Conservation (phyloP, 2,888 invertebrate species). For the Abrostola triplasia region DNA sequence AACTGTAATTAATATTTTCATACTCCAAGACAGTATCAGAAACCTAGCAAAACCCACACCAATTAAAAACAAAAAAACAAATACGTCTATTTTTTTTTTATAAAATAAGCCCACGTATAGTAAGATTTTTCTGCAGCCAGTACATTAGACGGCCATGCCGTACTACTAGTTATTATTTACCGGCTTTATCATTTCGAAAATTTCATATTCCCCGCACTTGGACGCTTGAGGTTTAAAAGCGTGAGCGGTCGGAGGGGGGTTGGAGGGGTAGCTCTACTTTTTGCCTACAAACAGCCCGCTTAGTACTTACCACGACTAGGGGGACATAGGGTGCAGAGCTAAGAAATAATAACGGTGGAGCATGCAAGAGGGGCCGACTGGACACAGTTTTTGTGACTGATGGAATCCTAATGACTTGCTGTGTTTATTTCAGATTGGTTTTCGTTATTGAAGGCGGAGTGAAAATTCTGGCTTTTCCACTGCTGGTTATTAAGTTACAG, state of each 20-base stretch:
- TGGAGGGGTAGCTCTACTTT: slow-evolving; percentile 72
- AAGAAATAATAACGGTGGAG: slow-evolving; percentile 85
- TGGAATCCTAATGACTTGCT: slow-evolving; percentile 64
- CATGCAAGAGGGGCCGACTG: slow-evolving; percentile 78
- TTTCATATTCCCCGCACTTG: slow-evolving; percentile 88
- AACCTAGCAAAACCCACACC: neutral
- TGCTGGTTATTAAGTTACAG: too few species aligned
- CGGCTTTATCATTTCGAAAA: slow-evolving; percentile 89
- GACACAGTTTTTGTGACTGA: slow-evolving; percentile 69
- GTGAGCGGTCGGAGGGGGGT: slow-evolving; percentile 75
- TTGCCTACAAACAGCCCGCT: slow-evolving; percentile 83
- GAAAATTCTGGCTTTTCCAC: slow-evolving; percentile 3
- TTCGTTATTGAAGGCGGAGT: slow-evolving; percentile 14
- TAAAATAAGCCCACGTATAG: slow-evolving; percentile 1
- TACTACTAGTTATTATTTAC: slow-evolving; percentile 88
- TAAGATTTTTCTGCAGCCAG: slow-evolving; percentile 64
- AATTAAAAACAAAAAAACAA: slow-evolving; percentile 2
- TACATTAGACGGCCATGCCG: slow-evolving; percentile 82
- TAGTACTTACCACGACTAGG: slow-evolving; percentile 79
- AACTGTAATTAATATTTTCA: too few species aligned
- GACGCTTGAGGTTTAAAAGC: slow-evolving; percentile 88
- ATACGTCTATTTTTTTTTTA: neutral
- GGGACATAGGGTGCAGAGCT: slow-evolving; percentile 74
- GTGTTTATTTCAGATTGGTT: slow-evolving; percentile 45
- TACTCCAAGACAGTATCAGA: neutral